Evolutionary conservation across 64 coral and sea anemone species (phyloP), one percentile per base, ranked within the genome.

Genomic region (Cladopsammia gracilis): DNA sequence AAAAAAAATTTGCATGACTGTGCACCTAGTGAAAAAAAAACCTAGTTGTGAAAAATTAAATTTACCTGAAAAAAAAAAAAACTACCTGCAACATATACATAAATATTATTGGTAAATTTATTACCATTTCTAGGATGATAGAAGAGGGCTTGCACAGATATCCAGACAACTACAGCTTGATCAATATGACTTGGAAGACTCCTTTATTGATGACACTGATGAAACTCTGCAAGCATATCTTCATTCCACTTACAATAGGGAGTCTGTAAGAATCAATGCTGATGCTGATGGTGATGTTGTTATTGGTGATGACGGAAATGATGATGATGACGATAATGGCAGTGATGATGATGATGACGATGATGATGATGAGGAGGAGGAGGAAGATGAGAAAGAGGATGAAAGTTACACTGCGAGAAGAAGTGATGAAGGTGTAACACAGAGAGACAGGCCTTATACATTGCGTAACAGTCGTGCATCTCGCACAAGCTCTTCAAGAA

Each of bases 161-260:
- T 74, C 68, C 48, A 44, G 50, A 4, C 86, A 15, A 47, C 80
- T 72, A 49, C 65, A 74, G 20, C 89, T 91, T 46, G 82, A 93
- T 53, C 54, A 87, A n/a, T 93, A 93, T 69, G 91, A 93, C 60
- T 62, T 86, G 24, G 91, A 86, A 67, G 91, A 93, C 73, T 87
- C 91, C 6, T 93, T 93, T 49, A 93, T 93, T 52, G 73, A 87
- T 48, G 91, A 93, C 18, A 56, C 70, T 45, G 79, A 69, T 66
- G 68, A 87, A 44, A 23, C 69, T 23, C 66, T 71, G 6, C 82
- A 86, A 70, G 45, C 43, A 49, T 75, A 51, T 78, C 73, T 78
- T 53, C 26, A 72, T 48, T 16, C 50, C 44, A 14, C 50, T 57
- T 54, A 73, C 66, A 45, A 44, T 6, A 67, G 58, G 45, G 49